Conservation (phyloP, 2,888 invertebrate species). For the Lepetodrilus schrolli region DNA sequence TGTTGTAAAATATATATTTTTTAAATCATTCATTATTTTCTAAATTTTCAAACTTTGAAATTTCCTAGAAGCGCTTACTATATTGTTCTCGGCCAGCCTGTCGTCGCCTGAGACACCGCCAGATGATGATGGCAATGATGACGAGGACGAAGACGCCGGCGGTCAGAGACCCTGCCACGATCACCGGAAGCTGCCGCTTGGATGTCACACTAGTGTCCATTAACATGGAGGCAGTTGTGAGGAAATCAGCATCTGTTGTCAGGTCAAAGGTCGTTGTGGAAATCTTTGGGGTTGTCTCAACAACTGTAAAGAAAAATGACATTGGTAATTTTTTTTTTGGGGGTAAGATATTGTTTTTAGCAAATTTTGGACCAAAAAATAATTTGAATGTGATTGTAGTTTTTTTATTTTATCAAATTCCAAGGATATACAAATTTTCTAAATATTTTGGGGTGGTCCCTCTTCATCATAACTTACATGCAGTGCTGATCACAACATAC, state of each 20-base stretch:
- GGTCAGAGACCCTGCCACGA: constrained; percentile 36
- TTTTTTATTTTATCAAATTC: too few relatives aligned
- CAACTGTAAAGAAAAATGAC: too few relatives aligned
- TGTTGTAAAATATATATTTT: too few relatives aligned
- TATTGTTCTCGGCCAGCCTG: constrained; percentile 32
- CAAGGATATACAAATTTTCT: too few relatives aligned
- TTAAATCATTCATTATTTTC: too few relatives aligned
- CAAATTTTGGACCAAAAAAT: too few relatives aligned
- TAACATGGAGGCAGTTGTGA: background rate
- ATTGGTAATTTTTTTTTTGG: too few relatives aligned
- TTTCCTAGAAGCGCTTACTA: constrained; percentile 35
- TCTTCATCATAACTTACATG: constrained; percentile 18
- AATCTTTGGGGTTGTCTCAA: too few relatives aligned
- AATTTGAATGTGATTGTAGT: too few relatives aligned
- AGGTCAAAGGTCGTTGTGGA: background rate
- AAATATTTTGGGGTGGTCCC: too few relatives aligned
- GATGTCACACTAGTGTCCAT: constrained; percentile 20
- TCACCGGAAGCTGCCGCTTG: constrained; percentile 33
- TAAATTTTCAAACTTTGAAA: background rate
- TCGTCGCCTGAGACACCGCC: constrained; percentile 34
- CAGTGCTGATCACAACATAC: constrained; percentile 36
- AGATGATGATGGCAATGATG: constrained; percentile 35
- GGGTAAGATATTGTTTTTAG: too few relatives aligned
- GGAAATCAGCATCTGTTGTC: constrained; percentile 4
- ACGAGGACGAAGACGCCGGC: constrained; percentile 34